Conservation (phyloP, 2,888 invertebrate genomes). For the Zeuzera pyrina region DNA sequence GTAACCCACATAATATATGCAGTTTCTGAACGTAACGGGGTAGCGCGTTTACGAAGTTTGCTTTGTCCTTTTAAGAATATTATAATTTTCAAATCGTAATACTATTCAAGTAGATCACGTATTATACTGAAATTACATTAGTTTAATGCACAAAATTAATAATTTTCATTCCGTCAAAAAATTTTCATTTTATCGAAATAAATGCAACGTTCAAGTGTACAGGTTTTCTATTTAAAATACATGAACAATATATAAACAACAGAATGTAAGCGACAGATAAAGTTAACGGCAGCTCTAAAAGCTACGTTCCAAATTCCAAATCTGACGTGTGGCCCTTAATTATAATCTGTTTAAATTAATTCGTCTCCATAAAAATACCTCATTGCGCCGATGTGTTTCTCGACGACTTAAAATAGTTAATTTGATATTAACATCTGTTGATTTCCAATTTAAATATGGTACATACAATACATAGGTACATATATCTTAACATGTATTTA, state of each 20-base stretch:
- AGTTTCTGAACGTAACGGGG: conserved; percentile 14
- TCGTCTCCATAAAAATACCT: conserved; percentile 25
- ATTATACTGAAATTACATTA: too few species aligned
- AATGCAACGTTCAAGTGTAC: too few species aligned
- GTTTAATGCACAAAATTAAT: too few species aligned
- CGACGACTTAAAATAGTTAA: conserved; percentile 8
- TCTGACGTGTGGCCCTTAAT: conserved; percentile 14
- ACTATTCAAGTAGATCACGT: too few species aligned
- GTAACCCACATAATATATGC: conserved; percentile 22
- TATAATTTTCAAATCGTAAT: too few species aligned
- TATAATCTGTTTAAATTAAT: conserved; percentile 30
- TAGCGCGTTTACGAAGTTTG: conserved; percentile 15
- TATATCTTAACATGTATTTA: too few species aligned
- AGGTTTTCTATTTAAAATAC: too few species aligned
- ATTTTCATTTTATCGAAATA: too few species aligned
- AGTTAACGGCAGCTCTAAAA: conserved; percentile 13
- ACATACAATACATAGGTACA: conserved; percentile 2
- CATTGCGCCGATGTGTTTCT: conserved; percentile 10
- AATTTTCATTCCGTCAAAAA: too few species aligned
- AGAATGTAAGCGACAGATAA: conserved; percentile 2
- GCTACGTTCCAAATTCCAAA: conserved; percentile 20
- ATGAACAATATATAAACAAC: too few species aligned
- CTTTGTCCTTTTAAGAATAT: too few species aligned
- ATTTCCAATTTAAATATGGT: conserved; percentile 9
- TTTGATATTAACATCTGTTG: conserved; percentile 14